Percentiles rank a stretch among this genome's conserved stretches.
Conservation (phyloP, 2,797 vertebrate genomes). For the Oryzias sinensis region DNA sequence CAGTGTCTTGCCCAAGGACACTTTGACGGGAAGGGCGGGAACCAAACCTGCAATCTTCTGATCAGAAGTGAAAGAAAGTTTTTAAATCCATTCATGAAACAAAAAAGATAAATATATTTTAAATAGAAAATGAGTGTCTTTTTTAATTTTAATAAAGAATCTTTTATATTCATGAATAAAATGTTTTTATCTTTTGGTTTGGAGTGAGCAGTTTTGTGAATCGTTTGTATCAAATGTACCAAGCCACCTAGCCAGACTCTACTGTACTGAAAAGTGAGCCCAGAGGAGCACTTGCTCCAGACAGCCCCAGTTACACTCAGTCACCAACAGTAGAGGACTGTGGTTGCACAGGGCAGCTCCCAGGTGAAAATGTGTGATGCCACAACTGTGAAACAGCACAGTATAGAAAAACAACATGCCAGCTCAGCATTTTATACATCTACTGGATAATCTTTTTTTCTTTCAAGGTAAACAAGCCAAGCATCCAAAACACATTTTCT, state of each 20-base stretch:
- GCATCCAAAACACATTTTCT: slow-evolving; percentile 10
- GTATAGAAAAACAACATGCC: neutral
- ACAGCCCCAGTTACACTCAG: slow-evolving; percentile 24
- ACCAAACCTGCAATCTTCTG: too few relatives aligned
- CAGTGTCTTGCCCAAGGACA: too few relatives aligned
- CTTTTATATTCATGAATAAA: too few relatives aligned
- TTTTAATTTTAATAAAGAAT: too few relatives aligned
- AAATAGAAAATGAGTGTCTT: too few relatives aligned
- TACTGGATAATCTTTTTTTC: neutral
- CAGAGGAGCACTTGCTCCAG: slow-evolving; percentile 32
- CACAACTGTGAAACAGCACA: slow-evolving; percentile 14
- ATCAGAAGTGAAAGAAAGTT: too few relatives aligned
- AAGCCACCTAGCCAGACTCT: neutral
- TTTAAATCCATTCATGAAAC: too few relatives aligned
- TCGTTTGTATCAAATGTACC: too few relatives aligned
- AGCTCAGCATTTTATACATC: slow-evolving; percentile 15
- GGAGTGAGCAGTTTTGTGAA: too few relatives aligned
- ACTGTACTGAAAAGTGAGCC: slow-evolving; percentile 10
- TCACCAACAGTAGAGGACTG: slow-evolving; percentile 8
- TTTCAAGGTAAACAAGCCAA: slow-evolving; percentile 2
- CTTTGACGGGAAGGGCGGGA: too few relatives aligned
- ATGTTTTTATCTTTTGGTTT: too few relatives aligned
- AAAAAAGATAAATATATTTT: too few relatives aligned
- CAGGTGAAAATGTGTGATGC: slow-evolving; percentile 29
- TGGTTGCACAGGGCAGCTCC: slow-evolving; percentile 18